These are phyloP conservation scores for Cyrtorhinus lividipennis DNA, from an alignment of 1,140 invertebrate species.

Conservation along the genomic window DNA sequence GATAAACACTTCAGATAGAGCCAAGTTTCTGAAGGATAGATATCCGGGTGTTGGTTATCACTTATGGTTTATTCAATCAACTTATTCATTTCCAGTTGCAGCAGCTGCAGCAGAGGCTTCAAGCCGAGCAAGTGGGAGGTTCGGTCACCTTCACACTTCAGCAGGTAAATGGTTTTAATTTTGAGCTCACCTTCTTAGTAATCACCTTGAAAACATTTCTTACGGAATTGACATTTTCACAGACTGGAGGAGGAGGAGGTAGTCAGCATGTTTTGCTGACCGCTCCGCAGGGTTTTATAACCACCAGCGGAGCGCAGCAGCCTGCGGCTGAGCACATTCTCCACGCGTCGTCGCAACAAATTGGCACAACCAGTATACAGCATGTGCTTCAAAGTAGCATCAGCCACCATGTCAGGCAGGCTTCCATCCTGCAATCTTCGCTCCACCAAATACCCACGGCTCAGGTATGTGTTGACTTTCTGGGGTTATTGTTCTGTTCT, in stretches of 20 bases:
- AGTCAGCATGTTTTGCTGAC: slow-evolving; percentile 23
- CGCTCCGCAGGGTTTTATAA: slow-evolving; percentile 22
- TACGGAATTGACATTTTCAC: neutral
- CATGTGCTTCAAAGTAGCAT: slow-evolving; percentile 19
- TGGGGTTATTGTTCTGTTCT: no score
- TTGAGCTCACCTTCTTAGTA: neutral
- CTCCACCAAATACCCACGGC: slow-evolving; percentile 13
- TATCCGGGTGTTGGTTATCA: no score
- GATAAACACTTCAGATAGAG: no score
- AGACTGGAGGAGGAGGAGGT: slow-evolving; percentile 24
- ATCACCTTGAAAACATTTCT: neutral
- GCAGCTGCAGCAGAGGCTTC: slow-evolving; percentile 36
- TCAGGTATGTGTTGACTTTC: no score
- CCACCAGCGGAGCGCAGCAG: slow-evolving; percentile 17
- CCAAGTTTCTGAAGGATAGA: no score
- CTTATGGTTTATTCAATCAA: no score
- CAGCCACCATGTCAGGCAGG: slow-evolving; percentile 16
- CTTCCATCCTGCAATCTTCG: slow-evolving; percentile 17
- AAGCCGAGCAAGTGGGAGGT: slow-evolving; percentile 32
- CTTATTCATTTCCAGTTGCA: slow-evolving; percentile 35
- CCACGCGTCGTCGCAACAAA: slow-evolving; percentile 22
- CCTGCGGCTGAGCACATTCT: slow-evolving; percentile 23
- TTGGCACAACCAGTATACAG: slow-evolving; percentile 21
- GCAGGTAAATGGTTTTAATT: slow-evolving; percentile 27
- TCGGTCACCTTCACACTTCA: slow-evolving; percentile 37